Evolutionary conservation across 2,888 invertebrate genomes (phyloP).

Genomic region (Encarsia formosa): DNA sequence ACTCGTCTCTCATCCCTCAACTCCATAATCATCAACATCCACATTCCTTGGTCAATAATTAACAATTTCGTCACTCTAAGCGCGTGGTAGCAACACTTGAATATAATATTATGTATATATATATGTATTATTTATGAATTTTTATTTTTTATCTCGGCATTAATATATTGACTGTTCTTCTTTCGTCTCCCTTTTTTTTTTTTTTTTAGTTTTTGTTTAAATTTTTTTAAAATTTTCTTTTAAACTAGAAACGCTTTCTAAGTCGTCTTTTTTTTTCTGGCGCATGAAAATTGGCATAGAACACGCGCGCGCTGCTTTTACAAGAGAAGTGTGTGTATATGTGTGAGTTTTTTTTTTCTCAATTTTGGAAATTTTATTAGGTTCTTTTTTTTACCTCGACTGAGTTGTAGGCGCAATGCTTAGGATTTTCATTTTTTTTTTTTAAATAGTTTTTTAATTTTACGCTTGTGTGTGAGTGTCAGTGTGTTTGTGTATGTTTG

Average conservation of each 20-base stretch:
- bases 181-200: conserved; percentile 15
- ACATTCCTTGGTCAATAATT: conserved; percentile 23
- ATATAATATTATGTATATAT: conserved; percentile 19
- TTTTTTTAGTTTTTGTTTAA: neutral
- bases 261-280: conserved; percentile 5
- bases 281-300: conserved; percentile 25
- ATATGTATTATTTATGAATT: too few relatives aligned
- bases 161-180: conserved; percentile 26
- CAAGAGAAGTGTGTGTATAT: neutral
- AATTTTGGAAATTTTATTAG: neutral
- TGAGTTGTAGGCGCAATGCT: too few relatives aligned
- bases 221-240: neutral
- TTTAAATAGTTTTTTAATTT: too few relatives aligned
- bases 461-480: too few relatives aligned
- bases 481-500: too few relatives aligned
- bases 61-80: conserved; percentile 18
- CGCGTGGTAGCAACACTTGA: conserved; percentile 16
- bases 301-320: conserved; percentile 14
- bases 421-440: too few relatives aligned
- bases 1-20: neutral
- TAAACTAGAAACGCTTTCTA: neutral
- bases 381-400: too few relatives aligned
- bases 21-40: conserved; percentile 15
- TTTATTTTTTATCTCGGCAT: too few relatives aligned
- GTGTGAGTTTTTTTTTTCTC: conserved; percentile 3